A percentile compares a stretch with the other conserved stretches of the same genome.
Evolutionary conservation across 2,888 invertebrate species (phyloP).

Genomic region (Caenorhabditis sulstoni): DNA sequence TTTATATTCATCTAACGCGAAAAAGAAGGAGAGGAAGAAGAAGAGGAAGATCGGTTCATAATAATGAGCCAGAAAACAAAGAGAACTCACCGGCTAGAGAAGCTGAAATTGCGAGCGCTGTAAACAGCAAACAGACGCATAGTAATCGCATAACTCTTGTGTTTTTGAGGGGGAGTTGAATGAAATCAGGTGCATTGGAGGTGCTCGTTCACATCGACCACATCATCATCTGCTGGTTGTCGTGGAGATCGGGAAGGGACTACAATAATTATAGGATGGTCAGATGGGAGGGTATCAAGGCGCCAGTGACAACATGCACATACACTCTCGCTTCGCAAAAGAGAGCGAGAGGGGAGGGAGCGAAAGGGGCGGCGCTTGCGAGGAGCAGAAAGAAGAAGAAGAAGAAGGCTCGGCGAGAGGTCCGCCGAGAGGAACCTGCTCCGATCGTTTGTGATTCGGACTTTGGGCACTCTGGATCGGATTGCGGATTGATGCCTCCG

Average conservation of each 20-base stretch:
- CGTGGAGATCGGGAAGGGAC: constrained; percentile 40
- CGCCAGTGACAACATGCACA: constrained; percentile 49
- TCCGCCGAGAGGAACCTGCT: neutral
- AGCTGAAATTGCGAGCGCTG: constrained; percentile 23
- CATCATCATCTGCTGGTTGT: constrained; percentile 28
- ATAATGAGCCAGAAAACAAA: neutral
- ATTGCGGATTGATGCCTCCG: constrained; percentile 1
- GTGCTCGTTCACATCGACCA: constrained; percentile 46
- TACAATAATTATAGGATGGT: constrained; percentile 55
- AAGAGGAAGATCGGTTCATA: too few relatives aligned
- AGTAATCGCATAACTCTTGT: constrained; percentile 51
- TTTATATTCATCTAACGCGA: constrained; percentile 10
- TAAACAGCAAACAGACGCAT: constrained; percentile 40
- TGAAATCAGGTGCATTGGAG: constrained; percentile 44
- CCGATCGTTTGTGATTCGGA: constrained; percentile 15
- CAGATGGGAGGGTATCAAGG: constrained; percentile 34
- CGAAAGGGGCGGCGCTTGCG: constrained; percentile 20
- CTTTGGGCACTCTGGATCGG: constrained; percentile 22
- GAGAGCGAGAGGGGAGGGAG: constrained; percentile 35
- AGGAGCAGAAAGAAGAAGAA: constrained; percentile 16
- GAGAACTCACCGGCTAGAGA: constrained; percentile 29
- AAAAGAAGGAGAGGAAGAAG: too few relatives aligned
- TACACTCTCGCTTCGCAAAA: constrained; percentile 40
- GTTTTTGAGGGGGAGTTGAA: neutral
- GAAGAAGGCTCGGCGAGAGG: constrained; percentile 2